Evolutionary conservation across 2,888 invertebrate species (phyloP).

Genomic region (Thecocarcelia acutangulata): DNA sequence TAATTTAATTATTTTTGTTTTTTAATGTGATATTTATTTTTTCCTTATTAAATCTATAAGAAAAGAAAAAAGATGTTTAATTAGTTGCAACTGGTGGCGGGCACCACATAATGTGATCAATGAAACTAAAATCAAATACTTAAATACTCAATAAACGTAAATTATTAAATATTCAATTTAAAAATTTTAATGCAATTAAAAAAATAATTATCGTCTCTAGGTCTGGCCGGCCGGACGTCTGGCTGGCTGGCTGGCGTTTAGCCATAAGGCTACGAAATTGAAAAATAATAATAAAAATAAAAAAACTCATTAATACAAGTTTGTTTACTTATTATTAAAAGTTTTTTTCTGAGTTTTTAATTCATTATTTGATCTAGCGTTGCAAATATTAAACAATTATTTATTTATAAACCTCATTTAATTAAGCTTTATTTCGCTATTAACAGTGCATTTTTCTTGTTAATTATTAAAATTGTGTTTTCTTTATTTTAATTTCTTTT

Average conservation of each 20-base stretch:
- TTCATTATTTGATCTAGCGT: conserved; percentile 62
- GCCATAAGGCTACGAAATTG: conserved; percentile 15
- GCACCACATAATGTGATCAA: conserved; percentile 33
- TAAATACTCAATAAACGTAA: conserved; percentile 34
- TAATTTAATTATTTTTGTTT: conserved; percentile 59
- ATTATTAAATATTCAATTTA: conserved; percentile 48
- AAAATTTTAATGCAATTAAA: conserved; percentile 56
- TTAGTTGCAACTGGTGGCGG: conserved; percentile 62
- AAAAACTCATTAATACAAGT: conserved; percentile 38
- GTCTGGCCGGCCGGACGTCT: conserved; percentile 47
- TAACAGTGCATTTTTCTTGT: conserved; percentile 28
- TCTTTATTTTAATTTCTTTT: conserved; percentile 21
- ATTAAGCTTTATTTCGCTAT: conserved; percentile 60
- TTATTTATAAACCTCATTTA: conserved; percentile 66
- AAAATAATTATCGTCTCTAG: conserved; percentile 53
- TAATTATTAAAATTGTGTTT: conserved; percentile 46
- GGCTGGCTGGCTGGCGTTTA: conserved; percentile 23
- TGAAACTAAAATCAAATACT: conserved; percentile 11
- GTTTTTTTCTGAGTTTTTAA: conserved; percentile 28
- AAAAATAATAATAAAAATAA: conserved; percentile 25
- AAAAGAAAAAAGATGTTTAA: conserved; percentile 61
- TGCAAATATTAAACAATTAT: conserved; percentile 66
- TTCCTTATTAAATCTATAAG: conserved; percentile 61
- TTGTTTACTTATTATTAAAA: conserved; percentile 56
- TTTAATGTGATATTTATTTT: conserved; percentile 47